These are phyloP conservation scores for Netelia virgata DNA, from an alignment of 2,888 invertebrate genomes.

Conservation along the genomic window DNA sequence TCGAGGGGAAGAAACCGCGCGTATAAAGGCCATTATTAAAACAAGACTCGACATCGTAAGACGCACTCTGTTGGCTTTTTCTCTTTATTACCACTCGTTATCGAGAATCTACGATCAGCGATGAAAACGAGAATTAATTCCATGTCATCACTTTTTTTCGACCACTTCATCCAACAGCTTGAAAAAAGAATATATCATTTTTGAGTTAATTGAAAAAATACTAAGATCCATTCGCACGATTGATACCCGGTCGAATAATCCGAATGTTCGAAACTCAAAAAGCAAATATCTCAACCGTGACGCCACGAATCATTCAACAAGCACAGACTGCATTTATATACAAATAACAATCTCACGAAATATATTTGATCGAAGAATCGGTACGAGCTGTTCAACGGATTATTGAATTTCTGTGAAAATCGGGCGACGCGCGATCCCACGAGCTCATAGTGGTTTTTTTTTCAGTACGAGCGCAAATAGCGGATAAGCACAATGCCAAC, in stretches of 20 bases:
- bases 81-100: neutral
- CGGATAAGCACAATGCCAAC: constrained; percentile 33
- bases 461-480: constrained; percentile 38
- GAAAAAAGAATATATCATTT: neutral
- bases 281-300: constrained; percentile 27
- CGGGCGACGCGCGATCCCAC: neutral
- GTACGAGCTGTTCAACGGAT: constrained; percentile 18
- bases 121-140: neutral
- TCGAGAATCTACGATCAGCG: neutral
- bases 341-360: constrained; percentile 34
- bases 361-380: constrained; percentile 35
- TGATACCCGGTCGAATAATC: neutral
- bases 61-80: neutral
- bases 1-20: neutral
- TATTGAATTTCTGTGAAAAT: constrained; percentile 50
- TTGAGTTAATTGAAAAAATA: neutral
- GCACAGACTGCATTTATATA: constrained; percentile 46
- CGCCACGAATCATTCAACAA: constrained; percentile 25
- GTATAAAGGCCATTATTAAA: neutral
- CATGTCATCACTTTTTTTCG: neutral
- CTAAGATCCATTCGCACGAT: neutral
- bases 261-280: neutral
- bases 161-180: neutral
- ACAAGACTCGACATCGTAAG: constrained; percentile 1
- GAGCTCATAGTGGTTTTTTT: constrained; percentile 37